These are phyloP conservation scores for Heterodera carotae DNA, from an alignment of 1,140 invertebrate genomes.

Conservation along the genomic window DNA sequence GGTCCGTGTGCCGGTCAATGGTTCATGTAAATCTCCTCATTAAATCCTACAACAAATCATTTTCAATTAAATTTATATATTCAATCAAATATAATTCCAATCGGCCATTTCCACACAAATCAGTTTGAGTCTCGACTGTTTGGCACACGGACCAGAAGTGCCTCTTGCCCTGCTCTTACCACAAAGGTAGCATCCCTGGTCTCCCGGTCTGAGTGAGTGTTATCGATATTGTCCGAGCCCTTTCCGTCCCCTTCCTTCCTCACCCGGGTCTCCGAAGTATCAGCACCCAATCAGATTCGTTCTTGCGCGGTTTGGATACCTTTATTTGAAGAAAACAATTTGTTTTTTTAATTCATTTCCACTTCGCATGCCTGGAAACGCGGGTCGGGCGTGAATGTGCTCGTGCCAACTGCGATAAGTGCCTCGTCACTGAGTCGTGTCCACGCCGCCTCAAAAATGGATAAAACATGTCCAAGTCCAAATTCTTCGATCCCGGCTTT, in stretches of 20 bases:
- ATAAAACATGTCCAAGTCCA: too few relatives aligned
- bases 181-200: conserved; percentile 44
- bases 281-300: conserved; percentile 40
- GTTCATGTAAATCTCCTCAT: too few relatives aligned
- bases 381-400: conserved; percentile 39
- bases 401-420: conserved; percentile 33
- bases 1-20: conserved; percentile 2
- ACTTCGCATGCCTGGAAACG: conserved; percentile 41
- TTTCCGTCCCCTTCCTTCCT: too few relatives aligned
- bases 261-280: conserved; percentile 30
- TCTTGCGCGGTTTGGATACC: conserved; percentile 29
- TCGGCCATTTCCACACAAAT: too few relatives aligned
- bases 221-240: background rate
- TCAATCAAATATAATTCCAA: too few relatives aligned
- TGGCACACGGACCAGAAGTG: too few relatives aligned
- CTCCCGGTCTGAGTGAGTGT: conserved; percentile 13
- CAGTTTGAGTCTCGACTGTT: too few relatives aligned
- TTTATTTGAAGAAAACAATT: background rate
- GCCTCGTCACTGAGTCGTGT: conserved; percentile 44
- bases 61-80: too few relatives aligned
- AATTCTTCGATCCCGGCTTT: too few relatives aligned
- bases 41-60: too few relatives aligned
- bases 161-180: background rate
- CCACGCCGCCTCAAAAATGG: conserved; percentile 36
- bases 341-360: too few relatives aligned